Evolutionary conservation across 2,888 invertebrate species (phyloP), one percentile per base, ranked within the genome.

Genomic region (Pristionchus fissidentatus): DNA sequence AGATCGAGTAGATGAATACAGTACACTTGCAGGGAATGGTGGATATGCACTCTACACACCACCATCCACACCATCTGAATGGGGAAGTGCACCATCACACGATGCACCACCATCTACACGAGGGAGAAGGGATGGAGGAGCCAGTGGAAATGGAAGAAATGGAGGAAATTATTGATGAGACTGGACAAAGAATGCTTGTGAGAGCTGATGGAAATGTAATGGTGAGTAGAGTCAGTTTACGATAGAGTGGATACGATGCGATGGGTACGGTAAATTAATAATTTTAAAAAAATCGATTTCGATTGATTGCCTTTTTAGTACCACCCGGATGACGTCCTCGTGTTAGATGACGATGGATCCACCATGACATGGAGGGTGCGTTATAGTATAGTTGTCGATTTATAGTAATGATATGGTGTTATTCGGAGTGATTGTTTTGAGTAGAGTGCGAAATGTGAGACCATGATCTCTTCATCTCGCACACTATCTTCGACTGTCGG

Each of bases 331-430:
- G 46, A 81, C 46, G 8, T 70, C 5, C 22, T 81, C 1, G 32
- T 81, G 10, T 41, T 80, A 29, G 80, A 80, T 35, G 80, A 81
- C 5, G 80, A 81, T 43, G 80, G 80, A 46, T 32, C 62, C 26
- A 81, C 80, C 8, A 62, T 62, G 60, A 81, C 80, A 15, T 81
- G 80, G 80, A 81, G 46, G 80, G 80, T 81, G 41, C 49, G 49
- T 26, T 32, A 49, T 46, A 8, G 22, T 22, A 32, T 1, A 62
- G 22, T n/a, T n/a, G n/a, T n/a, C n/a, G n/a, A n/a, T n/a, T n/a
- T n/a, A n/a, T n/a, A n/a, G n/a, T n/a, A n/a, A n/a, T n/a, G n/a
- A n/a, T n/a, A n/a, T n/a, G n/a, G n/a, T n/a, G n/a, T n/a, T n/a
- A n/a, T n/a, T n/a, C n/a, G n/a, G n/a, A n/a, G n/a, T n/a, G n/a